Evolutionary conservation across 2,113 vertebrate genomes (phyloP), one percentile per base, ranked within the genome.

Genomic region (Oceanodroma tethys): DNA sequence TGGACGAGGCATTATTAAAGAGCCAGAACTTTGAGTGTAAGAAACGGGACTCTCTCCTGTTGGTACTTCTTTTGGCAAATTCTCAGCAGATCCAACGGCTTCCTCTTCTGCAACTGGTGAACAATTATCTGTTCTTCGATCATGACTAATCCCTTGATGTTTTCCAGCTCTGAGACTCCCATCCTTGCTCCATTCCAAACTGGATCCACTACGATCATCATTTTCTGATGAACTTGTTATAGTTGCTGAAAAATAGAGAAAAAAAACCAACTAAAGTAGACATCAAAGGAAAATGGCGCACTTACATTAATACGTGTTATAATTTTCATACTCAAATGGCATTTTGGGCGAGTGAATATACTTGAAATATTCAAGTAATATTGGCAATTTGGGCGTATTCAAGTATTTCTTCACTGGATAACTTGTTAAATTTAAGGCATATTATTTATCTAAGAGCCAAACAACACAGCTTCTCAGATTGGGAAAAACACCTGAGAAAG

Each of bases 211-310:
- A 81, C 99, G 99, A 97, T 99, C 99, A 88, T 99, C 99, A 53
- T 99, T 99, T 98, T 99, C 99, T 19, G 99, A 99, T 34, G 99
- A 99, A 98, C 99, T 99, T 84, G 99, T 99, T 98, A 99, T 99
- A 67, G 99, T 99, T 96, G 99, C 99, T 99, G 96, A 96, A 97
- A 93, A 78, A 90, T 86, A 79, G 97, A 80, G 84, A 50, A 14
- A 56, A 74, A 85, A 45, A 65, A 4, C 0, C 1, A 86, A 22
- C 22, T 27, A 1, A 88, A 83, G 53, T 48, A 93, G 62, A 58
- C 74, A 88, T 59, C 85, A 96, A 91, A 95, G 82, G 63, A 81
- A 80, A 55, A 83, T 4, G 55, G 72, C 7, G 4, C 22, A 42
- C 40, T 22, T 11, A 3, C 38, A 32, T 52, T 50, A 84, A 72